Evolutionary conservation across 1,140 invertebrate species (phyloP), one percentile per base, ranked within the genome.

Genomic region (Stenopsyche tienmushanensis): DNA sequence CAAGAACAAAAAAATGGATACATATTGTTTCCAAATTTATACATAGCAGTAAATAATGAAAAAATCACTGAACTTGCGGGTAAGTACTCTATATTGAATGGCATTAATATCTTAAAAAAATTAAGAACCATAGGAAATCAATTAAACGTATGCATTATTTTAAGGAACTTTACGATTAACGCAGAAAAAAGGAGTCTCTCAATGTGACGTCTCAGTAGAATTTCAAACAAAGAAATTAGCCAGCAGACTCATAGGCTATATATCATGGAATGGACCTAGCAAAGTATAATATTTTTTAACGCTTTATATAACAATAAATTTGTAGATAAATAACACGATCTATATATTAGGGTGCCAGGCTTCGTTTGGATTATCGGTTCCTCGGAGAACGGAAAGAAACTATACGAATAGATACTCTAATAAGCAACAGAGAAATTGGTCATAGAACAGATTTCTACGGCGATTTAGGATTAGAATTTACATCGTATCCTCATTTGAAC

Each of bases 401-500:
- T 0, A 83, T 92, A 0, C 85, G 85, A 65, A 73, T 90, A 5
- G 85, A 88, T 60, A 81, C 86, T 1, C 77, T 85, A 3, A 71
- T 89, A n/a, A 83, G 82, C 1, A 85, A 91, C 73, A 83, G 84
- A 41, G 83, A 85, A 0, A 65, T 81, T 25, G 76, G 76, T 9
- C 82, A 80, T 0, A 85, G 85, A 71, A 83, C 83, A 0, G 80
- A 89, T 57, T 82, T 86, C 13, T 82, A 83, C 41, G 88, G 85
- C 0, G 84, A 87, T 62, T 72, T 90, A 44, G 83, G 85, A 29
- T 75, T 92, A 41, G 82, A 85, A 18, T 89, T 88, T 8, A 86
- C 88, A 0, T 88, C 89, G 0, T 92, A 92, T 80, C 87, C 89
- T 0, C 83, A 86, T 52, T 83, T 90, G 5, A 90, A 92, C 73